Evolutionary conservation across 2,888 invertebrate species (phyloP).

Genomic region (Linnaemya vulpina): DNA sequence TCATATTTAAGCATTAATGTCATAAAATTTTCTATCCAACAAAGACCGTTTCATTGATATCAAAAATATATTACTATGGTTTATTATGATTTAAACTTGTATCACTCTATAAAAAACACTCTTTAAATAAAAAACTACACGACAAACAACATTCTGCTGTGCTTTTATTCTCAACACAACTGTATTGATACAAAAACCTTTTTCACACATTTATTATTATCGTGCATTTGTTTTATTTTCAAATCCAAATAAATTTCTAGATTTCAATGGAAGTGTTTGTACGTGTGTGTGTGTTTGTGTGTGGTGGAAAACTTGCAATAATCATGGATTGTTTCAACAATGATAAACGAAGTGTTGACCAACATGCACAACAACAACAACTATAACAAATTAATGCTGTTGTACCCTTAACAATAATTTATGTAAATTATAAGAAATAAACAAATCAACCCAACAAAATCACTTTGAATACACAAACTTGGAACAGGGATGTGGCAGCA

Average conservation of each 20-base stretch:
- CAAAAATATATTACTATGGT: too few relatives aligned
- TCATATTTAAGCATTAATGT: too few relatives aligned
- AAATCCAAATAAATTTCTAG: slow-evolving; percentile 4
- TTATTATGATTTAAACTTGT: too few relatives aligned
- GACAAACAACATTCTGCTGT: background rate
- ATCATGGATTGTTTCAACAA: slow-evolving; percentile 67
- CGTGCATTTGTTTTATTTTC: slow-evolving; percentile 33
- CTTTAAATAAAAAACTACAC: too few relatives aligned
- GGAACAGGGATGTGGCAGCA: slow-evolving; percentile 53
- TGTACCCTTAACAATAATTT: slow-evolving; percentile 69
- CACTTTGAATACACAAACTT: slow-evolving; percentile 36
- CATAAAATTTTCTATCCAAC: too few relatives aligned
- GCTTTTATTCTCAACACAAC: slow-evolving; percentile 10
- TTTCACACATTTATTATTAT: slow-evolving; percentile 40
- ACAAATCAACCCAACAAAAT: slow-evolving; percentile 64
- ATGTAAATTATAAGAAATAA: slow-evolving; percentile 72
- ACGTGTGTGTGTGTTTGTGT: background rate
- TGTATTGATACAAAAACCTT: background rate
- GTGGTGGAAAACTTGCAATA: slow-evolving; percentile 17
- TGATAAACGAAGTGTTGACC: slow-evolving; percentile 82
- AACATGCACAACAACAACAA: slow-evolving; percentile 54
- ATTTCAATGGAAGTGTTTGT: background rate
- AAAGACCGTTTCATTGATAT: too few relatives aligned
- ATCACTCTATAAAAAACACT: too few relatives aligned
- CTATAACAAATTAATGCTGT: slow-evolving; percentile 61